A percentile compares a stretch with the other conserved stretches of the same genome.
These are phyloP conservation scores for Hystrix cristata DNA, from an alignment of 2,113 vertebrate genomes.

Conservation along the genomic window DNA sequence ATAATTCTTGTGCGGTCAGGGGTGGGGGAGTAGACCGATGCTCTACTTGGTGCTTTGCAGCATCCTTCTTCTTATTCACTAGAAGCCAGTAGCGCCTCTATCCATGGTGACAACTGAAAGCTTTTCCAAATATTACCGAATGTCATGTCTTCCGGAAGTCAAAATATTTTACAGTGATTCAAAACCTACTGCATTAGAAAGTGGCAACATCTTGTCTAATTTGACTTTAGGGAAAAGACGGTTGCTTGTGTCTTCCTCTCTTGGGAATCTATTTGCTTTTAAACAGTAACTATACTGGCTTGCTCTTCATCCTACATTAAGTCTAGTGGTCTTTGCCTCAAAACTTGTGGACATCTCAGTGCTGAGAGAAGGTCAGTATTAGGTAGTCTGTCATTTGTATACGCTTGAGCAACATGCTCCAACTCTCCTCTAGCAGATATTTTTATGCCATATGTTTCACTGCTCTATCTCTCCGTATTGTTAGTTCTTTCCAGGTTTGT, in stretches of 20 bases:
- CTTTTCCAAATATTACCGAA: not conserved
- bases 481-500: not conserved
- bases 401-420: not conserved
- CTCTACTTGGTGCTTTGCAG: not conserved
- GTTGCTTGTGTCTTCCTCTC: not conserved
- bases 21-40: not conserved
- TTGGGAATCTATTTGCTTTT: not conserved
- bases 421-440: not conserved
- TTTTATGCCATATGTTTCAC: not conserved
- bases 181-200: not conserved
- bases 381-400: not conserved
- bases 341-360: not conserved
- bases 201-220: not conserved
- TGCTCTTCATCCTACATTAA: not conserved
- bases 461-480: not conserved
- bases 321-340: not conserved
- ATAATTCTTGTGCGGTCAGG: no score
- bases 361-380: not conserved
- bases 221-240: not conserved
- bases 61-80: not conserved
- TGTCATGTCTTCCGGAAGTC: not conserved
- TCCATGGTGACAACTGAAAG: not conserved
- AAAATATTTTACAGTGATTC: not conserved
- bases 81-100: not conserved
- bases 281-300: not conserved